Evolutionary conservation across 1,140 invertebrate genomes (phyloP), one percentile per base, ranked within the genome.

Genomic region (Agrilus planipennis): DNA sequence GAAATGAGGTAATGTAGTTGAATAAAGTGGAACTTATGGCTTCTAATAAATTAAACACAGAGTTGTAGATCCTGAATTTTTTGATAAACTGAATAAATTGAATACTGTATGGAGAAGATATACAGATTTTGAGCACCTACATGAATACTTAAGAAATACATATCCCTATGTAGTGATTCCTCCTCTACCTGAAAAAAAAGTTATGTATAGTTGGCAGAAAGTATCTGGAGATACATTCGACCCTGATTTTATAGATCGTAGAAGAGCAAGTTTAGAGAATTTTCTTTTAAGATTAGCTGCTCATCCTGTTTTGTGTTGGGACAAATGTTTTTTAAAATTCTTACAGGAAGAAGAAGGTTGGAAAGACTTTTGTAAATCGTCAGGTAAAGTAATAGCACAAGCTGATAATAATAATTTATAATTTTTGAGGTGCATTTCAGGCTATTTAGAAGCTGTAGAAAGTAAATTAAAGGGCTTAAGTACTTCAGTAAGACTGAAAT

Each of bases 161-260:
- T 88, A 86, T 64, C 82, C 84, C 7, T 79, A 77, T 55, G 69
- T 85, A 32, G 76, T 88, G 15, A 68, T 87, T 46, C 84, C 84
- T 32, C 81, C 84, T 22, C 61, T 89, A 37, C 85, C 85, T 16
- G 84, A 88, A 52, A 89, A 89, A 62, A 73, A 76, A 52, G 82
- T 83, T 35, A 64, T 82, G 15, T 86, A 82, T 57, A 73, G 76
- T n/a, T 87, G 84, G 81, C 76, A 83, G 49, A 86, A 85, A 64
- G 64, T 73, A 7, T 69, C 76, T 2, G 80, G 76, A 28, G 84
- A 88, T 55, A 84, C 81, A 20, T 84, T 84, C 51, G 83, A 87
- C 62, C 80, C 83, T n/a, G 84, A 88, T 55, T 89, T 88, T 65
- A 74, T 89, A 34, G 85, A 88, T 57, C 68, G 84, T 16, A 67